Evolutionary conservation across 2,797 vertebrate genomes (phyloP), one percentile per base, ranked within the genome.

Genomic region (Hippopotamyrus pictus): DNA sequence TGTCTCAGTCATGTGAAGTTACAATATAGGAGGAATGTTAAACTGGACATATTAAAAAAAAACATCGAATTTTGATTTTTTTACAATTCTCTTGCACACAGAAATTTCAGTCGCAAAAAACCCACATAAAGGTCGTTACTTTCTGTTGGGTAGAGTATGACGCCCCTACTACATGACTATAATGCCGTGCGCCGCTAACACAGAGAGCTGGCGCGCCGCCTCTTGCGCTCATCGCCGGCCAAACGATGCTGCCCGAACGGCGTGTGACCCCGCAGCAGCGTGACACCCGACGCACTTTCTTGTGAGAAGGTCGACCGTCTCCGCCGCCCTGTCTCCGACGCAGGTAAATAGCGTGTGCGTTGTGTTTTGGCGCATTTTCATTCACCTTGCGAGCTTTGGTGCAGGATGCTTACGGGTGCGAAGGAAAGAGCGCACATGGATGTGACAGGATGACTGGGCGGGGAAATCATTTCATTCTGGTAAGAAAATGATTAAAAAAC

Each of bases 391-490:
- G 84, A 19, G 50, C 44, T 59, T 62, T 79, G 83, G 14, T 91
- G 91, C 90, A 92, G 86, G 90, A 92, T 92, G 91, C 89, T 89
- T 87, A 46, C 19, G 85, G 86, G 93, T 83, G 95, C 96, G 96
- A 97, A 96, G 96, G 76, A 96, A 96, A 96, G 90, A 93, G 87
- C 86, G 89, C 92, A 91, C 93, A 92, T 88, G 93, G 93, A 92
- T 94, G 94, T 88, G 93, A 90, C 59, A n/a, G 76, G 88, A 76
- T 88, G 92, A 14, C 88, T 89, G 91, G 88, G 89, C 91, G 91
- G 89, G 90, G 90, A 51, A 46, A 84, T 44, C 5, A 14, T 89
- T 54, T 84, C 9, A 83, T 89, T 86, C 76, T 87, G 4, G 29
- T 48, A 48, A n/a, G 46, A 62, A 9, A 89, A 59, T 22, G 0